Percentiles rank a stretch among this genome's conserved stretches.
Conservation (phyloP, 2,113 vertebrate genomes). For the Gallinago undulata region DNA sequence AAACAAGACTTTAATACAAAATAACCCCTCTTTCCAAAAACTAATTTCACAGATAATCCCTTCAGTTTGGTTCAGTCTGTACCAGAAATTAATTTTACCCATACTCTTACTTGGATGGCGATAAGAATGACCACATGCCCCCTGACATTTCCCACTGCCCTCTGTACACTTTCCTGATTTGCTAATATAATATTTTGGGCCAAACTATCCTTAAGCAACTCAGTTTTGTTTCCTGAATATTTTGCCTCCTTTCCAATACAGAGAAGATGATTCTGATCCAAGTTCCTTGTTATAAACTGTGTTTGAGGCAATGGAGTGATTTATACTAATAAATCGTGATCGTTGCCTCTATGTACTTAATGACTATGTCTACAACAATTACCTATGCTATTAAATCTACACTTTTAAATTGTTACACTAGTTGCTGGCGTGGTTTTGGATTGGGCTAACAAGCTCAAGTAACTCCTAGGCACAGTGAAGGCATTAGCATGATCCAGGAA, state of each 20-base stretch:
- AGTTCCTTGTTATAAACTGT: not conserved
- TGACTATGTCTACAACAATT: slow-evolving; percentile 6
- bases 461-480: not conserved
- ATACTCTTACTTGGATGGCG: not conserved
- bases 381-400: slow-evolving; percentile 24
- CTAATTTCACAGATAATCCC: slow-evolving; percentile 18
- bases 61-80: not conserved
- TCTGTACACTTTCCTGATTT: not conserved
- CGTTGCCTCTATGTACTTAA: not conserved
- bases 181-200: not conserved
- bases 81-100: not conserved
- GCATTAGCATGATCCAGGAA: not conserved
- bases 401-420: not conserved
- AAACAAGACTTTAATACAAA: slow-evolving; percentile 30
- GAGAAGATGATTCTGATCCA: not conserved
- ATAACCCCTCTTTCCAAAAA: not conserved
- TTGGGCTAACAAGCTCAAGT: not conserved
- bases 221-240: not conserved
- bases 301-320: not conserved
- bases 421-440: not conserved
- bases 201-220: not conserved
- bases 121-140: not conserved
- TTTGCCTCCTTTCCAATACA: not conserved
- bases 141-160: not conserved
- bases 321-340: not conserved